phyloP scores from a whole-genome alignment of 2,888 invertebrate genomes.

The Thereva unica region DNA sequence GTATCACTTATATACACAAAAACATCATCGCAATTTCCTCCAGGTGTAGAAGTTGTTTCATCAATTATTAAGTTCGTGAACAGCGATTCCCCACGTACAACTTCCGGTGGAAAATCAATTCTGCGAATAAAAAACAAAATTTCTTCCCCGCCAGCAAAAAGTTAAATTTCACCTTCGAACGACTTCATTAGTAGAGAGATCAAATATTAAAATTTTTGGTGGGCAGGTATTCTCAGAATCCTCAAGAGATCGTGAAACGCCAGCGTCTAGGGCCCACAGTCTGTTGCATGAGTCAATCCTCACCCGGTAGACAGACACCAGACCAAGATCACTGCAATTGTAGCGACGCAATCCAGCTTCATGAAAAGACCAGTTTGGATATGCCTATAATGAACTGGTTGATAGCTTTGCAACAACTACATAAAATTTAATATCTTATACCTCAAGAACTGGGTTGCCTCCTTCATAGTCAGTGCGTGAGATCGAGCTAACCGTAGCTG shows the following conservation, averaged over 20 bases:
- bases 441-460: constrained; percentile 72
- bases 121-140: constrained; percentile 56
- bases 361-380: constrained; percentile 80
- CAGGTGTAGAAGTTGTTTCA: constrained; percentile 67
- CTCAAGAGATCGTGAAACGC: constrained; percentile 63
- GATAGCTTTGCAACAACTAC: background rate
- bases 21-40: constrained; percentile 73
- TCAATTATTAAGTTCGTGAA: constrained; percentile 81
- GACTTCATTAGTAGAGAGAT: constrained; percentile 72
- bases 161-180: constrained; percentile 56
- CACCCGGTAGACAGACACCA: constrained; percentile 79
- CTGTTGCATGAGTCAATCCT: constrained; percentile 80
- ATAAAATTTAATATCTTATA: constrained; percentile 46
- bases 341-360: constrained; percentile 69
- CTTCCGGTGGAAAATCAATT: constrained; percentile 74
- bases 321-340: constrained; percentile 75
- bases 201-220: constrained; percentile 80
- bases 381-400: constrained; percentile 60
- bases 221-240: constrained; percentile 70
- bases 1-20: constrained; percentile 82
- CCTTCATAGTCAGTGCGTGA: constrained; percentile 66
- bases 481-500: constrained; percentile 74
- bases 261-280: constrained; percentile 81
- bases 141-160: too few species aligned
- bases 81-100: constrained; percentile 73